These are phyloP conservation scores for Gymnocypris eckloni DNA, from an alignment of 2,797 vertebrate genomes.

Conservation along the genomic window DNA sequence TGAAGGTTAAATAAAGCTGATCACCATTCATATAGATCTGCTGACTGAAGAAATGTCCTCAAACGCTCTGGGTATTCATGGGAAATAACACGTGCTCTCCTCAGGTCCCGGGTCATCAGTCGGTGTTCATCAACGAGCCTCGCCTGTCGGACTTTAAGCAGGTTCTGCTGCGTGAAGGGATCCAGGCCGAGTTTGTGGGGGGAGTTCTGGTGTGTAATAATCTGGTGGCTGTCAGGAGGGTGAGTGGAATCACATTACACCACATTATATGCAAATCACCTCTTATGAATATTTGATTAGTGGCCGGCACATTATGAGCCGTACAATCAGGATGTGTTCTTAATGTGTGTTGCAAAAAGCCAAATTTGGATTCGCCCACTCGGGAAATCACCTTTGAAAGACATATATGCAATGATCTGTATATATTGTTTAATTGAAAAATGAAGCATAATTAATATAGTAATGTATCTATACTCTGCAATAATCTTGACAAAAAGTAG, in stretches of 20 bases:
- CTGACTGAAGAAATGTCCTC: conserved; percentile 7
- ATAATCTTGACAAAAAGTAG: too few species aligned
- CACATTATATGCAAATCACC: neutral
- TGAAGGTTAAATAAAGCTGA: neutral
- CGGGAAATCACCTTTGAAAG: neutral
- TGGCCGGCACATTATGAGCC: neutral
- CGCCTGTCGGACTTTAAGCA: conserved; percentile 98
- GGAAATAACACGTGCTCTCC: conserved; percentile 10
- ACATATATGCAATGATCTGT: neutral
- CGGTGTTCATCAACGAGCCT: conserved; percentile 99
- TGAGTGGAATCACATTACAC: conserved; percentile 71
- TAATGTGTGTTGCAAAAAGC: neutral
- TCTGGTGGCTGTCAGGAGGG: conserved; percentile 95
- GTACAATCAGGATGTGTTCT: neutral
- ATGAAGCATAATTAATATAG: neutral
- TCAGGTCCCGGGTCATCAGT: conserved; percentile 94
- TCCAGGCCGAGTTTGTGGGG: conserved; percentile 98
- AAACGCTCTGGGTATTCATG: neutral
- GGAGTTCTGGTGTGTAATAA: conserved; percentile 98
- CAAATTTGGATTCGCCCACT: neutral
- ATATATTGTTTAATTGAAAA: neutral
- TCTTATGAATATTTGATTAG: neutral
- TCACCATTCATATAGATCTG: conserved; percentile 10
- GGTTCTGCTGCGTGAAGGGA: conserved; percentile 94
- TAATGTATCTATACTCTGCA: neutral